These are phyloP conservation scores for Tetrax tetrax DNA, from an alignment of 2,113 vertebrate genomes.

Conservation along the genomic window DNA sequence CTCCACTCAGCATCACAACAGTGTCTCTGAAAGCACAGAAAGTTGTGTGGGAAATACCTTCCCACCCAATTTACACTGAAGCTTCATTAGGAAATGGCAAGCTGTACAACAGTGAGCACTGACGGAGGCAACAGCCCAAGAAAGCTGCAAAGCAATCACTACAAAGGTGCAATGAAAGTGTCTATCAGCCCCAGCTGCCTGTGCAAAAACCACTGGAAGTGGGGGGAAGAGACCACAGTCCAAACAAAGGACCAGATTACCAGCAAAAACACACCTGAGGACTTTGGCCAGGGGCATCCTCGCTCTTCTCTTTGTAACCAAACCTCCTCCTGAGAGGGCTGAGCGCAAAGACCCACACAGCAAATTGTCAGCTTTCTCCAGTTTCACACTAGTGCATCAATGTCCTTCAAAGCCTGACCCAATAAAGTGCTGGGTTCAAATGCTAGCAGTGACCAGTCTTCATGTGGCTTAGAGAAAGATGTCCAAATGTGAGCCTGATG, in stretches of 20 bases:
- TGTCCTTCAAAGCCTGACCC: background rate
- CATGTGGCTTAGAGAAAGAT: background rate
- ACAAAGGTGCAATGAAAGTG: background rate
- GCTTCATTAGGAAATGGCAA: background rate
- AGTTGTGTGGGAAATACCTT: background rate
- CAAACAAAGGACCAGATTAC: background rate
- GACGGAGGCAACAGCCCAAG: background rate
- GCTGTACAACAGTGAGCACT: background rate
- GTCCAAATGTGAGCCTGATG: background rate
- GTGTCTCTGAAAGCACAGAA: background rate
- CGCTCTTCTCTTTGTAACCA: background rate
- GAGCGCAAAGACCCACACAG: background rate
- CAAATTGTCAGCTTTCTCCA: background rate
- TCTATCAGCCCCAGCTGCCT: background rate
- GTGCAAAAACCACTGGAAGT: background rate
- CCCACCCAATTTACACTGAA: background rate
- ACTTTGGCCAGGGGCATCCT: background rate
- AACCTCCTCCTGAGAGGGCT: background rate
- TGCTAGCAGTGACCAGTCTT: background rate
- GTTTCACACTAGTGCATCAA: background rate
- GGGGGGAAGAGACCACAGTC: background rate
- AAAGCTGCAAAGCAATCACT: background rate
- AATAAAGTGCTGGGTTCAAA: background rate
- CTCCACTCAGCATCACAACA: background rate
- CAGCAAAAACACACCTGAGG: background rate